Percentiles rank a stretch among this genome's conserved stretches.
Conservation (phyloP, 2,113 vertebrate species). For the Connochaetes taurinus region DNA sequence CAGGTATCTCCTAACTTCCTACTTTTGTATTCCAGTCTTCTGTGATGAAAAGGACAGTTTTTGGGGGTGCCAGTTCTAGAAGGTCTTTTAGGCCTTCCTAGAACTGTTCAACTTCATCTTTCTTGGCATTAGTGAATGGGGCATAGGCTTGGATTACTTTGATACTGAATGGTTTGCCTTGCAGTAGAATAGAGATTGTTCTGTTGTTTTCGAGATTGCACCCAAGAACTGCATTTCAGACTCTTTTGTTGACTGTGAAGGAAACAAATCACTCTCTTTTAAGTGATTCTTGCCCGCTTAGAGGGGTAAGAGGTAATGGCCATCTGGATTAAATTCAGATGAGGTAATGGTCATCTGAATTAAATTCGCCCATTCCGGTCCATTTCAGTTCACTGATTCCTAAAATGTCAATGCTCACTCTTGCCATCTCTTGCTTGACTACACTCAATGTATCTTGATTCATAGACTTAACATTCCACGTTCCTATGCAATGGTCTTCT, state of each 20-base stretch:
- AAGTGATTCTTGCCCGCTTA: background rate
- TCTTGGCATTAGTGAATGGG: background rate
- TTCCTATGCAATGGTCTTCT: background rate
- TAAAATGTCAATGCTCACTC: background rate
- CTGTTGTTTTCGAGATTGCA: background rate
- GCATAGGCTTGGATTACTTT: background rate
- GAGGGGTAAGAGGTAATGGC: background rate
- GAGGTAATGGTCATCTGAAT: background rate
- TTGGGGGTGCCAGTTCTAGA: background rate
- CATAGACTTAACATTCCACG: background rate
- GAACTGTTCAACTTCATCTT: background rate
- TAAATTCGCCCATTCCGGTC: background rate
- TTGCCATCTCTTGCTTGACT: background rate
- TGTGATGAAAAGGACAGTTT: fast-evolving
- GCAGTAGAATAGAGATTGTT: background rate
- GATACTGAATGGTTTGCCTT: background rate
- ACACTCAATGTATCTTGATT: background rate
- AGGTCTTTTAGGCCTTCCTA: background rate
- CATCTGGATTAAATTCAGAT: background rate
- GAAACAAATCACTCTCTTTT: background rate
- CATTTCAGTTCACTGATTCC: background rate
- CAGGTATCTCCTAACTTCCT: background rate
- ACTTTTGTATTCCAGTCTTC: background rate
- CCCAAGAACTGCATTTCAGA: background rate
- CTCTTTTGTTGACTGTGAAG: background rate